Evolutionary conservation across 2,797 vertebrate species (phyloP).

Genomic region (Xenentodon cancila): DNA sequence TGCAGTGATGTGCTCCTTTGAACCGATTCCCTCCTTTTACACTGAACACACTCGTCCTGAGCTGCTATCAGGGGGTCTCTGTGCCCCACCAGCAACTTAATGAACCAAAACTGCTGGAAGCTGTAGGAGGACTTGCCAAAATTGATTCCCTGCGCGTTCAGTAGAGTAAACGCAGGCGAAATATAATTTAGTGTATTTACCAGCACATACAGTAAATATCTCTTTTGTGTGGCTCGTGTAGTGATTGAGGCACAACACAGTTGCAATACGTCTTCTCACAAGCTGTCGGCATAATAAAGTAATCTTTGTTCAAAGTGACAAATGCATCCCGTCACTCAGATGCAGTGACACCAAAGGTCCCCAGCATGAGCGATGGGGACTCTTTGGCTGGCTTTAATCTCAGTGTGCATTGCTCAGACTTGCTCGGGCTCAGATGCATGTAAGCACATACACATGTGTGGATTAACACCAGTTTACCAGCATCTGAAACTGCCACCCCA

Average conservation of each 20-base stretch:
- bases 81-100: conserved; percentile 78
- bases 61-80: conserved; percentile 88
- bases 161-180: conserved; percentile 27
- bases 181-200: conserved; percentile 46
- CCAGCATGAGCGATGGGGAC: conserved; percentile 75
- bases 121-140: conserved; percentile 53
- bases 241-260: conserved; percentile 22
- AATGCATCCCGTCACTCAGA: conserved; percentile 73
- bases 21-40: conserved; percentile 89
- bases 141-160: conserved; percentile 32
- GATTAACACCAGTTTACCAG: conserved; percentile 16
- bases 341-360: conserved; percentile 80
- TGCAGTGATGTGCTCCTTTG: conserved; percentile 93
- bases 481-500: conserved; percentile 10
- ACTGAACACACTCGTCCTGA: conserved; percentile 89
- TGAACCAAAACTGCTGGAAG: conserved; percentile 71
- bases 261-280: conserved; percentile 49
- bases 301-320: conserved; percentile 73
- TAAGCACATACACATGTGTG: background rate
- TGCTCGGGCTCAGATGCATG: conserved; percentile 1
- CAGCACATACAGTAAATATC: conserved; percentile 26
- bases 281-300: conserved; percentile 68
- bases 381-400: conserved; percentile 73
- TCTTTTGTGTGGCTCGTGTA: conserved; percentile 22
- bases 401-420: conserved; percentile 48